These are phyloP conservation scores for Misgurnus mizolepis DNA, from an alignment of 2,113 vertebrate genomes.

Conservation along the genomic window DNA sequence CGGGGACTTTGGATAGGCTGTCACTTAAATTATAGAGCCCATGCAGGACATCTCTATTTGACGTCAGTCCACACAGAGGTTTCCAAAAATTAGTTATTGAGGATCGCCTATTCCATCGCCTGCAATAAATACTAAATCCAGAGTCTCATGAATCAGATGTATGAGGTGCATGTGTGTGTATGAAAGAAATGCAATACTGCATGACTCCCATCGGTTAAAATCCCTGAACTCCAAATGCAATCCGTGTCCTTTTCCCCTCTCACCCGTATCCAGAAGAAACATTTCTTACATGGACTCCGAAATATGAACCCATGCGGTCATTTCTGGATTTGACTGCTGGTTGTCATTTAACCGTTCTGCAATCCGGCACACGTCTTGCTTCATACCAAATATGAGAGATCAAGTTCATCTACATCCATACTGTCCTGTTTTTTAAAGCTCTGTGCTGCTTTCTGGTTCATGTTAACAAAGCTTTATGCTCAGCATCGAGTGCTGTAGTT, in stretches of 20 bases:
- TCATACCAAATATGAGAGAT: slow-evolving; percentile 15
- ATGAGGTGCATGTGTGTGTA: background rate
- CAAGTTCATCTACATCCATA: no score
- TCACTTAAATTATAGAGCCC: no score
- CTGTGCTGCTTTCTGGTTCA: no score
- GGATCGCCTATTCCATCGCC: background rate
- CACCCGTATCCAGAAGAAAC: background rate
- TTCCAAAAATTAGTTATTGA: slow-evolving; percentile 16
- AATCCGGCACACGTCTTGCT: slow-evolving; percentile 11
- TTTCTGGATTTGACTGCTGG: background rate
- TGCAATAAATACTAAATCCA: background rate
- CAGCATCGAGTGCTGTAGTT: no score
- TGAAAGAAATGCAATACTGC: background rate
- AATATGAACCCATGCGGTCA: slow-evolving; percentile 15
- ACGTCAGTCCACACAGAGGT: slow-evolving; percentile 6
- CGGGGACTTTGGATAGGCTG: no score
- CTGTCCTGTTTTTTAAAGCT: background rate
- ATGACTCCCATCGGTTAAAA: background rate
- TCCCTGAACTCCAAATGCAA: background rate
- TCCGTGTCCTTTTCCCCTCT: background rate
- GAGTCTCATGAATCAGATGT: background rate
- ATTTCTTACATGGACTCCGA: background rate
- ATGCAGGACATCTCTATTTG: background rate
- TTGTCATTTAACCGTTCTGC: background rate
- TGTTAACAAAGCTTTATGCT: background rate